Evolutionary conservation across 2,113 vertebrate genomes (phyloP).

Genomic region (Rhinopomastus cyanomelas): DNA sequence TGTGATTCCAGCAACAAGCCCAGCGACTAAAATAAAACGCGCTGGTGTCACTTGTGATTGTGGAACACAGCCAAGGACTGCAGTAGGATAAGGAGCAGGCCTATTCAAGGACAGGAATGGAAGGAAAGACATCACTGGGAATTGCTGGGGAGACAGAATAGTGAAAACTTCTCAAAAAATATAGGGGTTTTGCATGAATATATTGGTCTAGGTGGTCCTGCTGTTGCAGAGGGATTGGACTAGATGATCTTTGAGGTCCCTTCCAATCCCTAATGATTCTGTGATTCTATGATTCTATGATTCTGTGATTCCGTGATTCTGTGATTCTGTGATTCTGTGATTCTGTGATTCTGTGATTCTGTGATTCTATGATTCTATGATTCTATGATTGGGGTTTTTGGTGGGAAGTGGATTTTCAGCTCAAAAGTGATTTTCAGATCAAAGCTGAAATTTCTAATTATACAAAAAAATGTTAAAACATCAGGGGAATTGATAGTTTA

Average conservation of each 20-base stretch:
- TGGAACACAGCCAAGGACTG: not conserved
- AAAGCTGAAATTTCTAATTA: not conserved
- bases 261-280: too few species aligned
- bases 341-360: too few species aligned
- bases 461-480: not conserved
- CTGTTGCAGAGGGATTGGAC: too few species aligned
- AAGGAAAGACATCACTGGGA: not conserved
- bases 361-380: too few species aligned
- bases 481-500: not conserved
- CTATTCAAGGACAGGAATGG: not conserved
- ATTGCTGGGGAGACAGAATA: not conserved
- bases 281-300: too few species aligned
- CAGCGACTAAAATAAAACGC: not conserved
- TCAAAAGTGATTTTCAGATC: not conserved
- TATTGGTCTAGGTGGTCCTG: too few species aligned
- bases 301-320: too few species aligned
- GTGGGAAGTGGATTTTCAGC: not conserved
- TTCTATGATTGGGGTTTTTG: too few species aligned
- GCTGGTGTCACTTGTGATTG: not conserved
- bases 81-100: not conserved
- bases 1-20: not conserved
- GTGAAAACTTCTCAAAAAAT: not conserved
- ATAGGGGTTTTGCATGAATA: fast-evolving
- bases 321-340: too few species aligned
- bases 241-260: too few species aligned